phyloP scores from a whole-genome alignment of 2,797 vertebrate genomes.

The Clamator glandarius region DNA sequence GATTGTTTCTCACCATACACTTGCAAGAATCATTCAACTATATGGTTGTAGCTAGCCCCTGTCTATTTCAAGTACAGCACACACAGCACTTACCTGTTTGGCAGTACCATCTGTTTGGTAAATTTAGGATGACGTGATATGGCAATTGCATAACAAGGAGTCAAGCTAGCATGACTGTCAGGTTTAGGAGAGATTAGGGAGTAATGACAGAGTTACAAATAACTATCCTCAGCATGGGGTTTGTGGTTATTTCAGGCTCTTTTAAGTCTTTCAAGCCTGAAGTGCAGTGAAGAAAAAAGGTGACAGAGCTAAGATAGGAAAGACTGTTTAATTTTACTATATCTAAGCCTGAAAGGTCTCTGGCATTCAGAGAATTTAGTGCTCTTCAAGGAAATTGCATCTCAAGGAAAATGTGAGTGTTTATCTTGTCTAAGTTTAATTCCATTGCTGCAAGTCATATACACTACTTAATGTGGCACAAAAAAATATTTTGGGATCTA shows the following conservation, averaged over 20 bases:
- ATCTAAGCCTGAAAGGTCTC: neutral
- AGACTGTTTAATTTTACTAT: neutral
- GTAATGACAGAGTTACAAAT: constrained; percentile 10
- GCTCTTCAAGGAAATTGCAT: neutral
- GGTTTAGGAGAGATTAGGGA: neutral
- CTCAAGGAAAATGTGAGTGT: neutral
- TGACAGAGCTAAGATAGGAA: neutral
- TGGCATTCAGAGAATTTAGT: neutral
- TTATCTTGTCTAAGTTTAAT: neutral
- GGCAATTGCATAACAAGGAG: constrained; percentile 9
- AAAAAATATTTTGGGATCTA: neutral
- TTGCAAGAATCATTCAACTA: neutral
- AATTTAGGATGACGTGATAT: constrained; percentile 13
- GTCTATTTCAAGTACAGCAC: neutral
- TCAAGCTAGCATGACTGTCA: neutral
- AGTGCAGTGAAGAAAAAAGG: neutral
- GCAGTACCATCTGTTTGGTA: constrained; percentile 17
- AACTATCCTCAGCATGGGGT: neutral
- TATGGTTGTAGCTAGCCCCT: neutral
- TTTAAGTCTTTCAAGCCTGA: constrained; percentile 15
- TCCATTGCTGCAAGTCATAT: neutral
- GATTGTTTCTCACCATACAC: neutral
- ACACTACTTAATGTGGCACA: neutral
- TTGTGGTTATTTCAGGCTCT: constrained; percentile 6
- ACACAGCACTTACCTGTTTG: constrained; percentile 19